Percentiles rank a stretch among this genome's conserved stretches.
phyloP scores from a whole-genome alignment of 1,140 invertebrate species.

The Aethina tumida region DNA sequence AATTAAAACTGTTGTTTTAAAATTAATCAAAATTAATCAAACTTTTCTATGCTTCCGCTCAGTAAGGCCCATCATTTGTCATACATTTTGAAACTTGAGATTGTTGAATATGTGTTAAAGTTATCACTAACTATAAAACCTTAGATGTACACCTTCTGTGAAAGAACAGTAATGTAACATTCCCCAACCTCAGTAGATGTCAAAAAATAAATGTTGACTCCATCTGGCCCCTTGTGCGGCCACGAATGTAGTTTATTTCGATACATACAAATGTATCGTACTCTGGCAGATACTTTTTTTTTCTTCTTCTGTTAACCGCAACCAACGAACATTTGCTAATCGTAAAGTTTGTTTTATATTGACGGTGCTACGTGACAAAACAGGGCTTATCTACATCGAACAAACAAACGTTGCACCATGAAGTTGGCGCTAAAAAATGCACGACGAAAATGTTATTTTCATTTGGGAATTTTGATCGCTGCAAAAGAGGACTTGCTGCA shows the following conservation, averaged over 20 bases:
- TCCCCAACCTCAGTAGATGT: neutral
- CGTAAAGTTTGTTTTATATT: conserved; percentile 14
- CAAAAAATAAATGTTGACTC: neutral
- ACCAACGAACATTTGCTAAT: conserved; percentile 10
- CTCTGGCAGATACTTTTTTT: neutral
- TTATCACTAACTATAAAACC: no score
- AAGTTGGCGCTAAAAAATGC: conserved; percentile 12
- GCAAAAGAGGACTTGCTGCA: no score
- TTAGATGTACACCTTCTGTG: neutral
- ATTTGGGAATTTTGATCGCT: conserved; percentile 9
- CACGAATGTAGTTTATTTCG: neutral
- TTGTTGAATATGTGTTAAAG: no score
- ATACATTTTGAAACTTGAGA: no score
- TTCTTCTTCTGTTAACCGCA: neutral
- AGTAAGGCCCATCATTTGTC: no score
- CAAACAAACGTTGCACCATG: conserved; percentile 11
- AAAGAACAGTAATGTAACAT: neutral
- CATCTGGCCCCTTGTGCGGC: neutral
- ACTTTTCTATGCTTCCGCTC: no score
- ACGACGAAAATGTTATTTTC: no score
- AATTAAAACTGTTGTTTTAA: no score
- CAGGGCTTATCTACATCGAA: conserved; percentile 11
- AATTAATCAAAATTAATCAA: no score
- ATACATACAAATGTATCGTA: conserved; percentile 1
- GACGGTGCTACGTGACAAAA: conserved; percentile 13